Evolutionary conservation across 2,888 invertebrate species (phyloP).

Genomic region (Callyntrura sp.): DNA sequence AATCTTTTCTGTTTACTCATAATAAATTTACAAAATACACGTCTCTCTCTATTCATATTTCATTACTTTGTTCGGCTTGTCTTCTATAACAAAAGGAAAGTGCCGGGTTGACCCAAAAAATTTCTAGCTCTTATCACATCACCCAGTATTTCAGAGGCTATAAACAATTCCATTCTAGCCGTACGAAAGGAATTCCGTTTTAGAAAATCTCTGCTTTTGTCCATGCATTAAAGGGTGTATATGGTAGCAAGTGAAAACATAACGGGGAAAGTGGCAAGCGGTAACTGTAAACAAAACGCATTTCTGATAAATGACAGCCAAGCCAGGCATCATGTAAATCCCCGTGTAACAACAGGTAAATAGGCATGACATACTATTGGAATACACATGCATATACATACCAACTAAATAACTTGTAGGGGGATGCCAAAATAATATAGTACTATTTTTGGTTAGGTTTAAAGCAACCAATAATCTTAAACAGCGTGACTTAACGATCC

Average conservation of each 20-base stretch:
- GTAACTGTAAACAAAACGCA: neutral
- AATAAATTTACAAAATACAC: neutral
- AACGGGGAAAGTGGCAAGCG: too few relatives aligned
- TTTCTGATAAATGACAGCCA: too few relatives aligned
- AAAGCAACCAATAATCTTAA: too few relatives aligned
- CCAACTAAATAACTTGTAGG: too few relatives aligned
- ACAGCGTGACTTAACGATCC: neutral
- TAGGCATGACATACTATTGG: too few relatives aligned
- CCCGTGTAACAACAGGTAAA: too few relatives aligned
- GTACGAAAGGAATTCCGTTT: neutral
- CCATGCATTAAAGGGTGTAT: neutral
- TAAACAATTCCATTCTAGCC: slow-evolving; percentile 5
- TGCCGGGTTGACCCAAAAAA: slow-evolving; percentile 66
- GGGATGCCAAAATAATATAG: too few relatives aligned
- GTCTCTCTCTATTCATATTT: neutral
- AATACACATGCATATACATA: too few relatives aligned
- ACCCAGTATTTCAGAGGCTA: neutral
- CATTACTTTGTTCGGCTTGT: neutral
- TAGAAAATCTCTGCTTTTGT: neutral
- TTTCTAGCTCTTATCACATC: slow-evolving; percentile 47
- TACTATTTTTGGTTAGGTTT: too few relatives aligned
- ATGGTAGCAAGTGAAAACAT: too few relatives aligned
- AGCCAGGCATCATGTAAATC: too few relatives aligned
- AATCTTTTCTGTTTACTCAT: slow-evolving; percentile 1
- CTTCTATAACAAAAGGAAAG: slow-evolving; percentile 47